Percentiles rank a stretch among this genome's conserved stretches.
Conservation (phyloP, 2,113 vertebrate genomes). For the Corythornis cristatus region DNA sequence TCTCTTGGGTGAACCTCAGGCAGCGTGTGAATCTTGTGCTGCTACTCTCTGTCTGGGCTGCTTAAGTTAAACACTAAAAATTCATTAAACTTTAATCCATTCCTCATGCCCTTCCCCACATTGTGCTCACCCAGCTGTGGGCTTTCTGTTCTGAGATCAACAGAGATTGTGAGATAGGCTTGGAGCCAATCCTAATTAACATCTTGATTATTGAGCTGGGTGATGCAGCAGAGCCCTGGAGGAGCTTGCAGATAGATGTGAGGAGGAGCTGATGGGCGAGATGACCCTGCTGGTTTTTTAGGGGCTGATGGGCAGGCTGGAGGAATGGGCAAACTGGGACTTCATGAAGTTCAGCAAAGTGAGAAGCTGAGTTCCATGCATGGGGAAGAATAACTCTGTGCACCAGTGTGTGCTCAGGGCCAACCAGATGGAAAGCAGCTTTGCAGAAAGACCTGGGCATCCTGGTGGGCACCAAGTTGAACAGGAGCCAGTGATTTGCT, state of each 20-base stretch:
- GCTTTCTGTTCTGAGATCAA: not conserved
- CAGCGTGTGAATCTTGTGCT: not conserved
- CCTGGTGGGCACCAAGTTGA: not conserved
- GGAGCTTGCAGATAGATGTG: not conserved
- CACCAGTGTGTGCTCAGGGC: not conserved
- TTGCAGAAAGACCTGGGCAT: not conserved
- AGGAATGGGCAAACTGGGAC: not conserved
- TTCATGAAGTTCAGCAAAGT: not conserved
- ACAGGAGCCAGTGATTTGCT: not conserved
- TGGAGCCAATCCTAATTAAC: not conserved
- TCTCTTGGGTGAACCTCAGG: not conserved
- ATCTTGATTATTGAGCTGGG: not conserved
- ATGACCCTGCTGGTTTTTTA: not conserved
- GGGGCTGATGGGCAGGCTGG: not conserved
- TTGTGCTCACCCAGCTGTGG: not conserved
- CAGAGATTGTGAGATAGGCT: not conserved
- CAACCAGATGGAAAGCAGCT: not conserved
- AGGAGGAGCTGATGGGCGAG: fast-evolving
- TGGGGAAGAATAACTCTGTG: not conserved
- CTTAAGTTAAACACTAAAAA: not conserved
- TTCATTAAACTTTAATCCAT: not conserved
- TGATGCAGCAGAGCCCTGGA: not conserved
- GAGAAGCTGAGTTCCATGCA: not conserved
- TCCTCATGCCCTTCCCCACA: too few relatives aligned
- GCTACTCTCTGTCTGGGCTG: not conserved